Conservation (phyloP, 2,797 vertebrate species). For the Corythornis leucogaster region DNA sequence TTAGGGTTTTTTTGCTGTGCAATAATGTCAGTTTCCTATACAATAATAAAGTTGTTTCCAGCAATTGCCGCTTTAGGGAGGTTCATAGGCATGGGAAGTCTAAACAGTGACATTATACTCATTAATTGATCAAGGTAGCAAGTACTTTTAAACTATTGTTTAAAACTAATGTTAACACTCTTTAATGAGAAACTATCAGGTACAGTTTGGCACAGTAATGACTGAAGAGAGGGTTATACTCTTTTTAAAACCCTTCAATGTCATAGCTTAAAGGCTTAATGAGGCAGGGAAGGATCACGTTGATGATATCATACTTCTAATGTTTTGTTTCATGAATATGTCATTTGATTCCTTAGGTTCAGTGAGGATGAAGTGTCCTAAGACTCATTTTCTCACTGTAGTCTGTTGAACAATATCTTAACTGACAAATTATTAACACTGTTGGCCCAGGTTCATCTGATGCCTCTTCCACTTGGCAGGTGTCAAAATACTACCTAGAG, state of each 20-base stretch:
- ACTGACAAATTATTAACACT: not conserved
- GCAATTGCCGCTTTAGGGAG: not conserved
- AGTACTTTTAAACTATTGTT: conserved; percentile 27
- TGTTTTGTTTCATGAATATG: not conserved
- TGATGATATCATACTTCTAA: not conserved
- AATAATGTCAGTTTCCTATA: not conserved
- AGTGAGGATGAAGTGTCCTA: conserved; percentile 3
- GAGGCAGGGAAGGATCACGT: not conserved
- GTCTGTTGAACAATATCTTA: not conserved
- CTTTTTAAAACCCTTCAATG: not conserved
- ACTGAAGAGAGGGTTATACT: not conserved
- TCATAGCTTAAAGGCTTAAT: not conserved
- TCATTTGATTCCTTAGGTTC: not conserved
- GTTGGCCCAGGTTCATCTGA: not conserved
- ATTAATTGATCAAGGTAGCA: not conserved
- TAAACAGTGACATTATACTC: not conserved
- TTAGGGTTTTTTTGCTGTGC: not conserved
- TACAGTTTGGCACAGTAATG: conserved; percentile 27
- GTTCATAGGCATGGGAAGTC: not conserved
- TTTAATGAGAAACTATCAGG: not conserved
- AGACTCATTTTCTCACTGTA: not conserved
- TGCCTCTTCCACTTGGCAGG: not conserved
- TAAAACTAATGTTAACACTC: not conserved
- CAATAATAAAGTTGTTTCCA: not conserved
- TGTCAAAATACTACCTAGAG: not conserved